A percentile compares a stretch with the other conserved stretches of the same genome.
phyloP scores from a whole-genome alignment of 2,797 vertebrate genomes.

The Syndactyla subalaris region DNA sequence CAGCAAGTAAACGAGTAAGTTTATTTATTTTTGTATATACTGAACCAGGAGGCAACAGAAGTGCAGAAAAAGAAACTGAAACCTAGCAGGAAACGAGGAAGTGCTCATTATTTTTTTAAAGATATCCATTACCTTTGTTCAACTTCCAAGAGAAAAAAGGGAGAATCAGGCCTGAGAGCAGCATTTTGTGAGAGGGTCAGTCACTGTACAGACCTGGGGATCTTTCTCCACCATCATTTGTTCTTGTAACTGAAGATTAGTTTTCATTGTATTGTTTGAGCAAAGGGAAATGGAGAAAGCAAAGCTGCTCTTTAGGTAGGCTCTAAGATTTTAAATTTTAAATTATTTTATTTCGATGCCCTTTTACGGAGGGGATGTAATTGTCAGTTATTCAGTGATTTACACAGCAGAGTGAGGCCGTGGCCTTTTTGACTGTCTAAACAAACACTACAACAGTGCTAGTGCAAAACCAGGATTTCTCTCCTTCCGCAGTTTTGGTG shows the following conservation, averaged over 20 bases:
- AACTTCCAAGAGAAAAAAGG: background rate
- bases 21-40: background rate
- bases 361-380: background rate
- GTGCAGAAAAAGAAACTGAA: background rate
- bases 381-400: background rate
- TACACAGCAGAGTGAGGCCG: background rate
- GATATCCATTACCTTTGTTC: background rate
- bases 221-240: background rate
- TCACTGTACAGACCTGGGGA: accelerated
- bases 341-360: background rate
- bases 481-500: background rate
- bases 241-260: background rate
- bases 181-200: background rate
- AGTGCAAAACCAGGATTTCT: background rate
- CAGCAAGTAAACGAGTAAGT: background rate
- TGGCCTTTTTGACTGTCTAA: background rate
- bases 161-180: background rate
- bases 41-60: background rate
- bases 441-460: background rate
- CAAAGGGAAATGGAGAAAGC: background rate
- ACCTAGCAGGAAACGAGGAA: background rate
- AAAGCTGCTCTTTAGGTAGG: background rate
- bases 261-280: background rate
- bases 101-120: background rate
- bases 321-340: background rate